Base-by-base conservation (phyloP, 2,797 vertebrate species). In the Brachyrhaphis roseni region DNA sequence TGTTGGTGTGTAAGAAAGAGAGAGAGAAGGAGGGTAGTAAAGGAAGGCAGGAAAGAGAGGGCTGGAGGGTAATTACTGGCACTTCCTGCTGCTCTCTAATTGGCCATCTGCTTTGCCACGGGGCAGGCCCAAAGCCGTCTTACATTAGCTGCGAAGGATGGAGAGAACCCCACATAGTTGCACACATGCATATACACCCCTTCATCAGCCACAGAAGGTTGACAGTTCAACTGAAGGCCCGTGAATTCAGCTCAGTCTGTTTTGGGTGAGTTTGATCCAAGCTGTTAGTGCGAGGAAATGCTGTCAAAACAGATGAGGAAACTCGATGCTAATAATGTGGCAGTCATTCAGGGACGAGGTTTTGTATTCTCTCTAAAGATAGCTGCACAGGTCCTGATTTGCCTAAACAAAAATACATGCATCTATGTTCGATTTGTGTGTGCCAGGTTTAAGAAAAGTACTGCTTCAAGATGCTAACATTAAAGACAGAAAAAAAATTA, bases 1-100 rank as follows among this genome's bases (percentile, higher is more conserved):
- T 93, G 92, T 91, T 91, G 88, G 85, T 92, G 88, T 72, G 64
- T 16, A 34, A 66, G 34, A 36, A 34, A 39, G 64, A 41, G 8
- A 39, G 64, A 86, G 90, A 87, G 89, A 89, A 90, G 87, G 89
- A 82, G 88, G 89, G 85, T 82, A 84, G 85, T 78, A 81, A 89
- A 82, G 86, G 82, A 88, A 90, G 85, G 92, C 87, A 86, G 86
- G 86, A 90, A 91, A 88, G 89, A 92, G 84, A 89, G 76, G 82
- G 87, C 91, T 91, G 84, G 85, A 89, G 91, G 92, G 89, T 90
- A 93, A 95, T 94, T 93, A 94, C 90, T 88, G 90, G 82, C 89
- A 95, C 94, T 94, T 94, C 92, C 95, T 94, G 93, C 94, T 94
- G 93, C 88, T 93, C 87, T 93, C 93, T 94, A 94, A 95, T 95